A percentile compares a stretch with the other conserved stretches of the same genome.
Evolutionary conservation across 2,113 vertebrate species (phyloP).

Genomic region (Chloropsis hardwickii): DNA sequence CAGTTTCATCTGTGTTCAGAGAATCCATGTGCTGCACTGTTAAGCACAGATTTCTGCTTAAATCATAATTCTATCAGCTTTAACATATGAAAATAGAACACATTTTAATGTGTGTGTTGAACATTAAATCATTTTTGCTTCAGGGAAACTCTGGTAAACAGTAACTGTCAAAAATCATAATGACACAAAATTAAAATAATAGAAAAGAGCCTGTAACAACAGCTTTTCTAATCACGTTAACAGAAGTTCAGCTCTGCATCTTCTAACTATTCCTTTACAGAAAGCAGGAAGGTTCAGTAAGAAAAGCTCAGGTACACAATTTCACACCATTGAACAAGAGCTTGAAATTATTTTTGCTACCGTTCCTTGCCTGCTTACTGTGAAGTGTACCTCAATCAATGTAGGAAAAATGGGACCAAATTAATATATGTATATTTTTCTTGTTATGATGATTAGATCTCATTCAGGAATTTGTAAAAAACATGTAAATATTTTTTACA

Average conservation of each 20-base stretch:
- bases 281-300: not conserved
- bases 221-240: conserved; percentile 69
- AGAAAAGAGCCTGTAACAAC: conserved; percentile 64
- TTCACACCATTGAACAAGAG: not conserved
- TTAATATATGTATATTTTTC: not conserved
- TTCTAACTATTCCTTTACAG: not conserved
- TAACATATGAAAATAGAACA: conserved; percentile 69
- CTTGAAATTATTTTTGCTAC: not conserved
- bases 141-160: conserved; percentile 73
- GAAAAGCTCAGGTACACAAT: not conserved
- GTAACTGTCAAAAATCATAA: conserved; percentile 75
- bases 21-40: conserved; percentile 59
- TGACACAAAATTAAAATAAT: conserved; percentile 73
- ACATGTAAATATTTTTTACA: not conserved
- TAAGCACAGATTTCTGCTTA: conserved; percentile 69
- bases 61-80: conserved; percentile 74
- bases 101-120: conserved; percentile 70
- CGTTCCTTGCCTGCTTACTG: not conserved
- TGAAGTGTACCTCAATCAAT: not conserved
- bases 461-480: not conserved
- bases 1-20: conserved; percentile 57
- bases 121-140: conserved; percentile 72
- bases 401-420: conserved; percentile 2
- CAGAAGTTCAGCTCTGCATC: conserved; percentile 54
- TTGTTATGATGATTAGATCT: conserved; percentile 27